Evolutionary conservation across 2,113 vertebrate genomes (phyloP).

Genomic region (Camelus bactrianus): DNA sequence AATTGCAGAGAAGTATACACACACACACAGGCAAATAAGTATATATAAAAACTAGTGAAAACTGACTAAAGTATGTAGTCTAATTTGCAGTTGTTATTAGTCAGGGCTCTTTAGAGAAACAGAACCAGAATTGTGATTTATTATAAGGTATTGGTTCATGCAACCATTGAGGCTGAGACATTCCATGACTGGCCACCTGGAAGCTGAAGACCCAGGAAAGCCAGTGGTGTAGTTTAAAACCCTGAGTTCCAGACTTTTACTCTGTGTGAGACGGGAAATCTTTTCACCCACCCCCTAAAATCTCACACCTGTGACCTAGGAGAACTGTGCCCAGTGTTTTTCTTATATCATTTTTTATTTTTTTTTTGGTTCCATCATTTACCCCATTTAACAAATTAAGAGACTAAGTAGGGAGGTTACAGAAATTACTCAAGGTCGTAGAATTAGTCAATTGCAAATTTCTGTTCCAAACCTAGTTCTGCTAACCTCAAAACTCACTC

Average conservation of each 20-base stretch:
- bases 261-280: background rate
- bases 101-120: background rate
- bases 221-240: background rate
- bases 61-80: background rate
- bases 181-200: background rate
- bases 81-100: slow-evolving; percentile 25
- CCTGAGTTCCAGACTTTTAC: background rate
- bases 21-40: background rate
- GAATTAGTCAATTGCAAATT: background rate
- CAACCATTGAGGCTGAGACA: background rate
- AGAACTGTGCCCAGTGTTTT: background rate
- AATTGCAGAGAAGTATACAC: background rate
- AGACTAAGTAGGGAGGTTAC: background rate
- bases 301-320: background rate
- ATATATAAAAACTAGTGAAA: background rate
- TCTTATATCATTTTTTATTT: background rate
- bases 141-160: background rate
- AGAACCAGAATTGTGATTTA: background rate
- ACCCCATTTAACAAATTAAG: slow-evolving; percentile 39
- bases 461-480: background rate
- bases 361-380: background rate
- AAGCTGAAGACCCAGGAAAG: background rate
- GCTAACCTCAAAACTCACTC: background rate
- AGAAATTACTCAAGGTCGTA: background rate
- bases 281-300: background rate